phyloP scores from a whole-genome alignment of 2,888 invertebrate species.

The Pilophorus perplexus region DNA sequence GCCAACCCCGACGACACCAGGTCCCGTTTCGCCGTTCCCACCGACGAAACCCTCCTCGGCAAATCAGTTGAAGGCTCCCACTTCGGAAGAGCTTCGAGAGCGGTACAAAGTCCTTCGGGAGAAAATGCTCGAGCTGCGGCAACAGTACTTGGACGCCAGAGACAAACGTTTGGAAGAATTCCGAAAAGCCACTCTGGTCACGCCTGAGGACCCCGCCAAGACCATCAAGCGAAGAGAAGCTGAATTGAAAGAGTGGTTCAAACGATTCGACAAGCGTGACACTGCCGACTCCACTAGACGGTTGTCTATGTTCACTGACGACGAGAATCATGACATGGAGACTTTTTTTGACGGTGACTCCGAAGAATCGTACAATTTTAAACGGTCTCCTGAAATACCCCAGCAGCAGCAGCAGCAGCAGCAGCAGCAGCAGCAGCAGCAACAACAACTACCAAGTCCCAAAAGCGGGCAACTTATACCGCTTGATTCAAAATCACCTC shows the following conservation, averaged over 20 bases:
- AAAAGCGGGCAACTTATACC: constrained; percentile 31
- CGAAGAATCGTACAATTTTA: constrained; percentile 23
- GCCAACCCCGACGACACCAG: background rate
- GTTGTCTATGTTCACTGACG: constrained; percentile 35
- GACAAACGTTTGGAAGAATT: constrained; percentile 31
- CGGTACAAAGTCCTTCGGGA: constrained; percentile 10
- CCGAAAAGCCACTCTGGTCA: background rate
- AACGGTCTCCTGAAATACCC: constrained; percentile 21
- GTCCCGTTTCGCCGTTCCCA: constrained; percentile 16
- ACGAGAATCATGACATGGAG: constrained; percentile 33
- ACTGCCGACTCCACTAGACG: constrained; percentile 23
- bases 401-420: background rate
- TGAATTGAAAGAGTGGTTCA: constrained; percentile 37
- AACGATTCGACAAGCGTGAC: constrained; percentile 30
- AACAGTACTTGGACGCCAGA: constrained; percentile 23
- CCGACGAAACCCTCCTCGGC: background rate
- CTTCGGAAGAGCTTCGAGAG: constrained; percentile 24
- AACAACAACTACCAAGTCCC: background rate
- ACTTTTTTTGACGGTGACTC: constrained; percentile 24
- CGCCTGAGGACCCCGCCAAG: constrained; percentile 9
- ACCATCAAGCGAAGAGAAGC: constrained; percentile 21
- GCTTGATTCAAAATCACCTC: constrained; percentile 39
- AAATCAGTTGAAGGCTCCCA: constrained; percentile 4
- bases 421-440: background rate
- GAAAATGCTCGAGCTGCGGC: constrained; percentile 31